Percentiles rank a stretch among this genome's conserved stretches.
phyloP scores from a whole-genome alignment of 2,888 invertebrate genomes.

The Gandaritis pyraliata region DNA sequence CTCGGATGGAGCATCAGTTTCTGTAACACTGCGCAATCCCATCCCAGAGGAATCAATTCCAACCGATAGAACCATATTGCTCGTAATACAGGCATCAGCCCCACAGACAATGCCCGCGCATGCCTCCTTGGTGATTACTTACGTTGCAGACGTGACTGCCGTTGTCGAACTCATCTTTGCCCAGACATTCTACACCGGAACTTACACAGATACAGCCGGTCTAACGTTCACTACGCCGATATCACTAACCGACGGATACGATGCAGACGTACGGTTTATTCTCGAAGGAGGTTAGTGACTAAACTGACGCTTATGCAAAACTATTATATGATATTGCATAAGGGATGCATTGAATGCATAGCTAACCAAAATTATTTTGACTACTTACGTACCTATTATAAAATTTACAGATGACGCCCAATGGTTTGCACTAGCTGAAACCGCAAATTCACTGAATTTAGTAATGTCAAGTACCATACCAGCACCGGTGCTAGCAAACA shows the following conservation, averaged over 20 bases:
- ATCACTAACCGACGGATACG: conserved; percentile 42
- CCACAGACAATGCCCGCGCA: conserved; percentile 42
- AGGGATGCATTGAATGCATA: too few relatives aligned
- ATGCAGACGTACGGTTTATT: conserved; percentile 42
- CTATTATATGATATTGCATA: too few relatives aligned
- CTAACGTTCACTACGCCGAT: conserved; percentile 40
- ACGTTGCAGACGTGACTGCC: conserved; percentile 15
- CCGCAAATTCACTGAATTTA: conserved; percentile 38
- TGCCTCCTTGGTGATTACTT: conserved; percentile 47
- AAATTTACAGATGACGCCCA: conserved; percentile 27
- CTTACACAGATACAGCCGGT: conserved; percentile 36
- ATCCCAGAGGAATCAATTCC: conserved; percentile 49
- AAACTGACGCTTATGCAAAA: not conserved
- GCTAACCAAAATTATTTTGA: too few relatives aligned
- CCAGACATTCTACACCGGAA: conserved; percentile 48
- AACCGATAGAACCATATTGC: conserved; percentile 42
- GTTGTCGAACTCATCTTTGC: conserved; percentile 27
- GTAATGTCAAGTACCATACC: conserved; percentile 42
- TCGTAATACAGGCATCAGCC: conserved; percentile 48
- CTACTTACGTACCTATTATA: too few relatives aligned
- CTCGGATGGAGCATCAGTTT: conserved; percentile 20
- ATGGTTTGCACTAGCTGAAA: conserved; percentile 34
- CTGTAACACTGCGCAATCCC: conserved; percentile 22
- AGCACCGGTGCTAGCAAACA: conserved; percentile 43
- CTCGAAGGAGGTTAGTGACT: conserved; percentile 48